Evolutionary conservation across 1,140 invertebrate species (phyloP).

Genomic region (Apocrypta bakeri): DNA sequence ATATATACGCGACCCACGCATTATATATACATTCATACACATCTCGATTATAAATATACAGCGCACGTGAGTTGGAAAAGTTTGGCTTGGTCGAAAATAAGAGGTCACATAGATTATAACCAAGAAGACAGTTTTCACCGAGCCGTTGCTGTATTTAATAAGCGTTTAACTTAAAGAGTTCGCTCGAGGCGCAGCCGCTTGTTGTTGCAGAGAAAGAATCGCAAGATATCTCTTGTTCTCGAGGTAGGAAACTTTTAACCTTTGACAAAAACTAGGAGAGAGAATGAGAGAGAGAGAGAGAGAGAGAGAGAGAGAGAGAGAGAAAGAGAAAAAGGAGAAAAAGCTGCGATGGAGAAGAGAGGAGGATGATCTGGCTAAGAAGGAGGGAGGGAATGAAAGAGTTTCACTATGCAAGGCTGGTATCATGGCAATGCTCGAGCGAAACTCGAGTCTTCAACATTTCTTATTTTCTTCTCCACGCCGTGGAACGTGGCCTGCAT

Average conservation of each 20-base stretch:
- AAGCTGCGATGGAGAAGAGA: background rate
- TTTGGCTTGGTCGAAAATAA: no score
- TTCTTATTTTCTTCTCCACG: conserved; percentile 47
- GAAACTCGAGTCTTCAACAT: conserved; percentile 47
- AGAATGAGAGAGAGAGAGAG: background rate
- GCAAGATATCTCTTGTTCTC: background rate
- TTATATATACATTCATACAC: no score
- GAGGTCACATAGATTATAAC: background rate
- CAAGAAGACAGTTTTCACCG: conserved; percentile 2
- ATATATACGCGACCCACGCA: no score
- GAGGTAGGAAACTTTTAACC: conserved; percentile 40
- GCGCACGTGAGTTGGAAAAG: no score
- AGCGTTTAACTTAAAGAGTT: background rate
- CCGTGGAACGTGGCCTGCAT: conserved; percentile 49
- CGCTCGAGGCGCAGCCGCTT: background rate
- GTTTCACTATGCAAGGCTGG: conserved; percentile 46
- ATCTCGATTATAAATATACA: no score
- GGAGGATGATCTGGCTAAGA: conserved; percentile 29
- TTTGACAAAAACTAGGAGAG: conserved; percentile 42
- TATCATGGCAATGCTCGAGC: conserved; percentile 45
- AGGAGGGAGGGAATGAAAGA: conserved; percentile 41
- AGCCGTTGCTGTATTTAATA: background rate
- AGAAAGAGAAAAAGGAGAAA: background rate
- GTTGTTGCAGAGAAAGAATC: background rate
- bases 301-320: conserved; percentile 2